phyloP scores from a whole-genome alignment of 2,113 vertebrate genomes.

The Etia nguti region DNA sequence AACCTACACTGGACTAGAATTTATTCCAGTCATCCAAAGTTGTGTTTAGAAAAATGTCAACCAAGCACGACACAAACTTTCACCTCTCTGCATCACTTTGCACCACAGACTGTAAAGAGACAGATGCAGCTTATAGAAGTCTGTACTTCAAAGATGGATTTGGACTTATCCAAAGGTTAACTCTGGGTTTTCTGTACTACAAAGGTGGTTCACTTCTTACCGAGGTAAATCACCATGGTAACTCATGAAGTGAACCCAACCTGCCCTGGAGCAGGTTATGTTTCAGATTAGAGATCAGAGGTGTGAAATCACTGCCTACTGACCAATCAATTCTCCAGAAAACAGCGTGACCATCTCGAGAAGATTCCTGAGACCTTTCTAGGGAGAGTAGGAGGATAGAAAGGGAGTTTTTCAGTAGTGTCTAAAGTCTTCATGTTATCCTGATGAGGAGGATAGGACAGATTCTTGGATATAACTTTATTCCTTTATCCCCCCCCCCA shows the following conservation, averaged over 20 bases:
- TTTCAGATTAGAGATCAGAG: background rate
- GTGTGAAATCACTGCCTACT: background rate
- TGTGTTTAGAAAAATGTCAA: background rate
- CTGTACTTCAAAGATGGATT: background rate
- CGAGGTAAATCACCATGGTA: background rate
- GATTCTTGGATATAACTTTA: background rate
- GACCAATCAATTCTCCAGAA: background rate
- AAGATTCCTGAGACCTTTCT: background rate
- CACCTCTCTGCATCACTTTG: background rate
- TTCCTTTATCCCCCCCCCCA: background rate
- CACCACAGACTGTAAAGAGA: background rate
- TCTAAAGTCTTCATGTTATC: background rate
- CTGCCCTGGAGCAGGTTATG: background rate
- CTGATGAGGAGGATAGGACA: background rate
- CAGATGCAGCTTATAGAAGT: background rate
- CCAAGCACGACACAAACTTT: background rate
- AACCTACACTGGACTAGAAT: background rate
- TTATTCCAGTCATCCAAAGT: background rate
- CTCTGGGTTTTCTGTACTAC: background rate
- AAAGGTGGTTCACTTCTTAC: background rate
- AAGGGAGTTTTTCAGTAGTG: background rate
- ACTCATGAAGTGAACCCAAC: background rate
- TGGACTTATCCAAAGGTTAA: background rate
- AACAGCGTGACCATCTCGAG: too few species aligned
- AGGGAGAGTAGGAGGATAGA: background rate